Conservation (phyloP, 2,797 vertebrate species). For the Hypotaenidia okinawae region DNA sequence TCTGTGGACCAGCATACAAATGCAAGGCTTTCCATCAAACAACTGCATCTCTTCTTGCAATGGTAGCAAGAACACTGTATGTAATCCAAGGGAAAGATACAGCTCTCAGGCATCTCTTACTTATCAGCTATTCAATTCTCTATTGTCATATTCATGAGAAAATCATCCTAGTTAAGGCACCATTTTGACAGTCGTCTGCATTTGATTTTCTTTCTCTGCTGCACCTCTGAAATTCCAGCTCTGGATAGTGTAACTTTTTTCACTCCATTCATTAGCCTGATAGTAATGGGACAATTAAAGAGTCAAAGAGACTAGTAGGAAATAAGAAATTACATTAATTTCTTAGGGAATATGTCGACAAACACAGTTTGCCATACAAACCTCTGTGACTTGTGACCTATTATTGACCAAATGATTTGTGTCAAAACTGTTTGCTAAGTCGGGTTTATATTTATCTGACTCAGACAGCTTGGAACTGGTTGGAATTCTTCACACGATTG, state of each 20-base stretch:
- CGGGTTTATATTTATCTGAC: neutral
- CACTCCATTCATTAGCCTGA: neutral
- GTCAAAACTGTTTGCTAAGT: neutral
- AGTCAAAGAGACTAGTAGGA: neutral
- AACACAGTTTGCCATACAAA: neutral
- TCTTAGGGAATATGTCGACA: neutral
- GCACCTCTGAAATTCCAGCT: neutral
- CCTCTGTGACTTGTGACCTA: neutral
- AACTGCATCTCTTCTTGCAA: neutral
- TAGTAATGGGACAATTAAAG: neutral
- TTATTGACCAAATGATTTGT: neutral
- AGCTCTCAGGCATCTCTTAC: neutral
- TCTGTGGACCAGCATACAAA: neutral
- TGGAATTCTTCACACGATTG: neutral
- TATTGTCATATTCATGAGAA: neutral
- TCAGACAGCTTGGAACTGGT: neutral
- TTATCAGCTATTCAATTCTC: neutral
- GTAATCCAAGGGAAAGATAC: neutral
- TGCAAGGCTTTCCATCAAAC: neutral
- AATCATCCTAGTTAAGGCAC: neutral
- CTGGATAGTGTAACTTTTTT: neutral
- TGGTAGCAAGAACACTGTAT: neutral
- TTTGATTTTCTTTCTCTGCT: constrained; percentile 7
- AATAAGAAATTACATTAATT: neutral
- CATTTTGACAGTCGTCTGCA: neutral